A percentile compares a stretch with the other conserved stretches of the same genome.
Conservation (phyloP, 2,113 vertebrate genomes). For the Lonchura striata region DNA sequence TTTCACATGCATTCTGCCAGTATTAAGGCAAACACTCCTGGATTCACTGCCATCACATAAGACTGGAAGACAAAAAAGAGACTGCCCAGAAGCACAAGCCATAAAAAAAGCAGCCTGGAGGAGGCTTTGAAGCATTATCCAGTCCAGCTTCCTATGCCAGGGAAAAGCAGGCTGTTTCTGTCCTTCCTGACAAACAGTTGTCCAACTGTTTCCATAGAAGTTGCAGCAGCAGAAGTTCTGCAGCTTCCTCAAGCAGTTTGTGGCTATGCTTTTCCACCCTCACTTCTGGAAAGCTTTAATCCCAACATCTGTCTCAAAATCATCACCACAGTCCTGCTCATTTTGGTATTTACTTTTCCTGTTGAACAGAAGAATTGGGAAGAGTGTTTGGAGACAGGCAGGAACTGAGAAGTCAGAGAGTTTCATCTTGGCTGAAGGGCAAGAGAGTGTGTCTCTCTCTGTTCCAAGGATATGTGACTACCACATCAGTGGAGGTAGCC, state of each 20-base stretch:
- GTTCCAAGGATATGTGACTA: no score
- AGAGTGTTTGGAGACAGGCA: not conserved
- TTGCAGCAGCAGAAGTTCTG: not conserved
- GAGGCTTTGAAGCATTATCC: not conserved
- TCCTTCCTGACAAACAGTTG: not conserved
- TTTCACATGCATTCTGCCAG: not conserved
- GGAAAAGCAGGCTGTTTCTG: not conserved
- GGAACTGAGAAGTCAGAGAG: not conserved
- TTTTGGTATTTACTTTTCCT: not conserved
- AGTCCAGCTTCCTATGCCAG: not conserved
- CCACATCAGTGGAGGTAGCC: not conserved
- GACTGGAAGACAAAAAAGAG: not conserved
- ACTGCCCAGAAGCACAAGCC: not conserved
- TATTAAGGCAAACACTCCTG: not conserved
- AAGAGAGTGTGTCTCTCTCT: no score
- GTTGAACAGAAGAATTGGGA: not conserved
- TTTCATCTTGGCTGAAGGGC: not conserved
- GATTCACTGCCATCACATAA: not conserved
- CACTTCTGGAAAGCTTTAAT: not conserved
- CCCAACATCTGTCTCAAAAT: not conserved
- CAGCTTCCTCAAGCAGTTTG: not conserved
- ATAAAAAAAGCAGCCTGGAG: not conserved
- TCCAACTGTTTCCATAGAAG: not conserved
- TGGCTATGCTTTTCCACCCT: not conserved
- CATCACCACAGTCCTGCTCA: not conserved